Evolutionary conservation across 1,140 invertebrate species (phyloP).

Genomic region (Pantala flavescens): DNA sequence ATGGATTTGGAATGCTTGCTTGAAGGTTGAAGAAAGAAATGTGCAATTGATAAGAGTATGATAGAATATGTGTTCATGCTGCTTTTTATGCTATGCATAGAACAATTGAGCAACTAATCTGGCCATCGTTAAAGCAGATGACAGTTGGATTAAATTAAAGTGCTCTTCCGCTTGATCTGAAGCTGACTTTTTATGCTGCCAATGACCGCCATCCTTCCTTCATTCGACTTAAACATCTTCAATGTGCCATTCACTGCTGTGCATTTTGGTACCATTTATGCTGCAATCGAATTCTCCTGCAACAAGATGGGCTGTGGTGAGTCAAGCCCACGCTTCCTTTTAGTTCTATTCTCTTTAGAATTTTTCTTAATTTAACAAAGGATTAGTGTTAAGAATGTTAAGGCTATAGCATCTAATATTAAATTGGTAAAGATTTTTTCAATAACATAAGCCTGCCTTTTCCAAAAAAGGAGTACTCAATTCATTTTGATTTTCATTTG

Average conservation of each 20-base stretch:
- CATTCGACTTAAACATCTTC: background rate
- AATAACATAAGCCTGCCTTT: too few species aligned
- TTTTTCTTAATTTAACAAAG: too few species aligned
- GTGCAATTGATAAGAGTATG: conserved; percentile 2
- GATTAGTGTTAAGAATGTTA: too few species aligned
- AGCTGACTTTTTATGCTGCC: background rate
- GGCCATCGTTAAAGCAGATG: background rate
- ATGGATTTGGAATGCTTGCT: background rate
- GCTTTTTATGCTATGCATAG: background rate
- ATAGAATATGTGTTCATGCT: background rate
- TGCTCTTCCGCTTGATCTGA: background rate
- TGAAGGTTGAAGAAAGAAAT: background rate
- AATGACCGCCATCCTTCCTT: background rate
- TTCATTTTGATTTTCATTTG: too few species aligned
- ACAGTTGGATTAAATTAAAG: conserved; percentile 5
- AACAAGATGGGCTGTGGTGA: conserved; percentile 4
- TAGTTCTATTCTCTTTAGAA: background rate
- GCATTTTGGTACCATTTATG: background rate
- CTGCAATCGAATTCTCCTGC: background rate
- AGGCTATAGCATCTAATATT: too few species aligned
- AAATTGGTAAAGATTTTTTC: too few species aligned
- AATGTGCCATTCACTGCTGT: conserved; percentile 1
- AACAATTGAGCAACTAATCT: background rate
- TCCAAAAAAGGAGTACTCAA: too few species aligned
- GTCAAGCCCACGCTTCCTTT: background rate